phyloP scores from a whole-genome alignment of 2,113 vertebrate genomes.

The Pipa parva region DNA sequence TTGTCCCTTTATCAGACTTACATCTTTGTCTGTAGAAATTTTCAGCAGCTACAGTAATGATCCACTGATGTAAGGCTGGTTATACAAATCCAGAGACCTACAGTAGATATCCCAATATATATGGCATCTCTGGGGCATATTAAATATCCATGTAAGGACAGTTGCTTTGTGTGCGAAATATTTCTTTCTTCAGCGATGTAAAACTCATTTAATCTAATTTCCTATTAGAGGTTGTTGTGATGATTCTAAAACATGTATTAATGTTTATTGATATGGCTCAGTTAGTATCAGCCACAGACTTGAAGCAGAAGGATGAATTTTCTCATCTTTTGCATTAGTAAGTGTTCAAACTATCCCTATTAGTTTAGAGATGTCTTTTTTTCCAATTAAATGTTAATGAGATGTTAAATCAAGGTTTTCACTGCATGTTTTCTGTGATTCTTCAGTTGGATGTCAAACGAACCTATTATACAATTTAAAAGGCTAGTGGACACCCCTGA shows the following conservation, averaged over 20 bases:
- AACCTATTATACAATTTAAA: slow-evolving; percentile 37
- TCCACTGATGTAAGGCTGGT: too few species aligned
- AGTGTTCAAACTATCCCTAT: slow-evolving; percentile 34
- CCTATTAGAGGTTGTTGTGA: not conserved
- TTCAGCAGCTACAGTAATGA: too few species aligned
- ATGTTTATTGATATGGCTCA: slow-evolving; percentile 20
- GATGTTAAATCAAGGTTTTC: slow-evolving; percentile 43
- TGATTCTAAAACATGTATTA: slow-evolving; percentile 6
- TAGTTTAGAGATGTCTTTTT: slow-evolving; percentile 38
- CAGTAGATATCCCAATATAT: too few species aligned
- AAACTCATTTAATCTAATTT: not conserved
- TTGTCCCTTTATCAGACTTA: too few species aligned
- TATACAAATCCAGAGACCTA: too few species aligned
- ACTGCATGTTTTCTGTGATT: slow-evolving; percentile 36
- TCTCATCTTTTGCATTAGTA: slow-evolving; percentile 26
- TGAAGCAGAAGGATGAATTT: slow-evolving; percentile 4
- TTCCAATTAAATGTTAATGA: slow-evolving; percentile 43
- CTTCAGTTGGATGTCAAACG: slow-evolving; percentile 41
- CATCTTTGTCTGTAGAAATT: too few species aligned
- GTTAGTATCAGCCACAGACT: slow-evolving; percentile 13
- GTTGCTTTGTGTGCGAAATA: too few species aligned
- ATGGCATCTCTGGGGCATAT: too few species aligned
- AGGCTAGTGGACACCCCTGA: slow-evolving; percentile 38
- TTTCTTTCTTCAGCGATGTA: not conserved
- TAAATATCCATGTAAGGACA: too few species aligned